Conservation (phyloP, 2,888 invertebrate species). For the Drosophila buzzatii region DNA sequence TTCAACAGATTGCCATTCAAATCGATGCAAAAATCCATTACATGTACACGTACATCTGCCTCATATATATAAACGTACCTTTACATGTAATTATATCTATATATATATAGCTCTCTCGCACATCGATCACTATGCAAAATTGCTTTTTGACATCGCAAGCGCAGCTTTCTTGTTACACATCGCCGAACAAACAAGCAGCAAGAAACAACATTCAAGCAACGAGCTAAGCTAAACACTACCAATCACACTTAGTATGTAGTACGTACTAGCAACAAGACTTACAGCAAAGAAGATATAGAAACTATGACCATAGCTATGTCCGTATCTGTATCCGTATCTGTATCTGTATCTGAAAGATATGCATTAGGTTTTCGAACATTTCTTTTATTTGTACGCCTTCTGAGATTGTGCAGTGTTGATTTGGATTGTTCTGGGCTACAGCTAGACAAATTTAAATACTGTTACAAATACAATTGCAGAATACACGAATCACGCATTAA, state of each 20-base stretch:
- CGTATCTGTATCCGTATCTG: not conserved
- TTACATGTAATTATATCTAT: not conserved
- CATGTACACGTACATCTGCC: constrained; percentile 47
- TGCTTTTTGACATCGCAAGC: constrained; percentile 29
- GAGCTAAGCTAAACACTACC: not conserved
- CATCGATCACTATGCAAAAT: constrained; percentile 1
- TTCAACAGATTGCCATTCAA: constrained; percentile 26
- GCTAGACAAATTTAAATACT: constrained; percentile 46
- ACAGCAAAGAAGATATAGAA: not conserved
- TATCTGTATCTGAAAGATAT: constrained; percentile 10
- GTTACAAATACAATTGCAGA: constrained; percentile 38
- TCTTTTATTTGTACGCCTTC: constrained; percentile 68
- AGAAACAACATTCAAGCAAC: constrained; percentile 7
- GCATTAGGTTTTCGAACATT: constrained; percentile 68
- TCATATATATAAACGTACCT: constrained; percentile 12
- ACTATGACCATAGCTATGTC: not conserved
- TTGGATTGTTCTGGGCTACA: constrained; percentile 46
- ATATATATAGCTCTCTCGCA: constrained; percentile 14
- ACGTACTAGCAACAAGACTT: no score
- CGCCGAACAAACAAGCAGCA: constrained; percentile 70
- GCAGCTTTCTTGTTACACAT: constrained; percentile 76
- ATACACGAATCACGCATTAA: constrained; percentile 16
- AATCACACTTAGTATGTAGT: not conserved
- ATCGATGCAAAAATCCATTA: constrained; percentile 13
- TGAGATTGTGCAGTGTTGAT: constrained; percentile 60